A percentile compares a stretch with the other conserved stretches of the same genome.
phyloP scores from a whole-genome alignment of 2,888 invertebrate species.

The Xestia c-nigrum region DNA sequence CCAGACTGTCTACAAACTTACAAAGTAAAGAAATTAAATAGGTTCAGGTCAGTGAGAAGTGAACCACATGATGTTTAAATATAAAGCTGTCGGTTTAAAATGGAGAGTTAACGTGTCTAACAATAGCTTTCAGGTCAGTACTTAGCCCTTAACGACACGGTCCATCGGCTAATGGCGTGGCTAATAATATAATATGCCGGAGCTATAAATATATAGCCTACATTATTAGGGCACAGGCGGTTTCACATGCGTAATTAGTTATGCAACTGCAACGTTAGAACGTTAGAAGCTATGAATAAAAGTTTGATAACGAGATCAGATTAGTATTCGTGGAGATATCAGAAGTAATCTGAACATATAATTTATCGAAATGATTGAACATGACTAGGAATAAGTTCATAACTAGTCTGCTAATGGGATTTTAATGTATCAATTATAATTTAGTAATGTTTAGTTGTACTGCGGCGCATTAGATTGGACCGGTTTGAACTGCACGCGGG shows the following conservation, averaged over 20 bases:
- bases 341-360: constrained; percentile 3
- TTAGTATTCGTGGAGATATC: constrained; percentile 19
- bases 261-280: constrained; percentile 16
- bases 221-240: constrained; percentile 72
- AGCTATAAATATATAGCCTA: constrained; percentile 82
- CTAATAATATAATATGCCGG: constrained; percentile 76
- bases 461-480: constrained; percentile 52
- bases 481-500: constrained; percentile 64
- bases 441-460: constrained; percentile 45
- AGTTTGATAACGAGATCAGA: constrained; percentile 16
- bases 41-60: constrained; percentile 16
- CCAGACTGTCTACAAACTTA: constrained; percentile 17
- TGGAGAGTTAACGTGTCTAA: constrained; percentile 68
- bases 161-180: constrained; percentile 81
- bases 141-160: constrained; percentile 79
- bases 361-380: constrained; percentile 23
- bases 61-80: constrained; percentile 21
- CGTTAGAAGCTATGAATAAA: constrained; percentile 9
- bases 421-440: constrained; percentile 56
- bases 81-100: constrained; percentile 51
- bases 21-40: constrained; percentile 21
- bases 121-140: constrained; percentile 82
- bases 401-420: constrained; percentile 46
- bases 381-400: constrained; percentile 31
- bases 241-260: constrained; percentile 68